Percentiles rank a stretch among this genome's conserved stretches.
These are phyloP conservation scores for Diadromus collaris DNA, from an alignment of 2,888 invertebrate species.

Conservation along the genomic window DNA sequence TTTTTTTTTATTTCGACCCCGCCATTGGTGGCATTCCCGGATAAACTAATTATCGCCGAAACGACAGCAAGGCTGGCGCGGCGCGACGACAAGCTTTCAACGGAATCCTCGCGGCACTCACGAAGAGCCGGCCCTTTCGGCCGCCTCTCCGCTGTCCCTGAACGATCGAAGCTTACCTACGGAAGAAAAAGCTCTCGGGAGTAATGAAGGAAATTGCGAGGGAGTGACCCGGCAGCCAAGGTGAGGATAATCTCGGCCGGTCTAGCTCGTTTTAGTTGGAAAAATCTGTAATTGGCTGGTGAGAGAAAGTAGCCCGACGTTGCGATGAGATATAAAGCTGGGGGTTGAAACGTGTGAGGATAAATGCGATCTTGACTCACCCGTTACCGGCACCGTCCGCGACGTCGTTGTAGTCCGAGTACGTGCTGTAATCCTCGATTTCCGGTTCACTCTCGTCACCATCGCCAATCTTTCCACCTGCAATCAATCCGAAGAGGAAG, in stretches of 20 bases:
- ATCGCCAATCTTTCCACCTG: slow-evolving; percentile 68
- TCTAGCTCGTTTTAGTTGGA: slow-evolving; percentile 50
- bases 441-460: slow-evolving; percentile 71
- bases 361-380: slow-evolving; percentile 61
- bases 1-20: slow-evolving; percentile 5
- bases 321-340: not conserved
- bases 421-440: slow-evolving; percentile 73
- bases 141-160: slow-evolving; percentile 1
- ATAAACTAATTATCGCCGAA: slow-evolving; percentile 63
- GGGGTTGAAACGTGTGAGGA: slow-evolving; percentile 21
- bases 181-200: slow-evolving; percentile 54
- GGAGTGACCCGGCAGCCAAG: slow-evolving; percentile 46
- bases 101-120: slow-evolving; percentile 60
- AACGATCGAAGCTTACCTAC: slow-evolving; percentile 39
- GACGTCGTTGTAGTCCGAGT: slow-evolving; percentile 74
- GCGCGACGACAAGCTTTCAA: slow-evolving; percentile 62
- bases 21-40: slow-evolving; percentile 70
- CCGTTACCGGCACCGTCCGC: slow-evolving; percentile 71
- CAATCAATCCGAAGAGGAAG: slow-evolving; percentile 36
- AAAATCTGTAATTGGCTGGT: slow-evolving; percentile 52
- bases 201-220: slow-evolving; percentile 57
- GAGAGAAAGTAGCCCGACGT: not conserved
- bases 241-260: slow-evolving; percentile 46
- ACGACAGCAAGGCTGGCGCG: slow-evolving; percentile 45
- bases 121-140: slow-evolving; percentile 9